Evolutionary conservation across 2,113 vertebrate species (phyloP).

Genomic region (Gymnogyps californianus): DNA sequence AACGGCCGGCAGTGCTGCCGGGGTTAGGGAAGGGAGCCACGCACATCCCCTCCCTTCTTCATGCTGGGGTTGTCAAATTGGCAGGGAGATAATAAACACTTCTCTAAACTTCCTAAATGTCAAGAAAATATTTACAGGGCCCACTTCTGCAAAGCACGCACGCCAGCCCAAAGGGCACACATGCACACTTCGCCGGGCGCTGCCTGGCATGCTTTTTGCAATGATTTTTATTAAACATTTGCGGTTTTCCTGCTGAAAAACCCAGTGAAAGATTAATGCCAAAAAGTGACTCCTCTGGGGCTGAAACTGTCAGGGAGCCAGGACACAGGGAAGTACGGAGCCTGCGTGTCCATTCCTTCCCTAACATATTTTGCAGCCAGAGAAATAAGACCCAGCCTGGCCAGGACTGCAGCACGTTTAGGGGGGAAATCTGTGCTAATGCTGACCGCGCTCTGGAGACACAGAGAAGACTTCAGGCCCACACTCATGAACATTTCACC

Average conservation of each 20-base stretch:
- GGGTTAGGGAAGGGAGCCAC: background rate
- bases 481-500: background rate
- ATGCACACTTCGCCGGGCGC: background rate
- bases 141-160: background rate
- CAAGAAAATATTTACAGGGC: slow-evolving; percentile 38
- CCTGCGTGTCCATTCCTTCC: background rate
- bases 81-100: background rate
- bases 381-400: background rate
- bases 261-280: slow-evolving; percentile 7
- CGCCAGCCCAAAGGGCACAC: background rate
- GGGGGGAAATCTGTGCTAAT: background rate
- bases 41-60: background rate
- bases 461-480: background rate
- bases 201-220: background rate
- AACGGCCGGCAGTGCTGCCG: accelerated
- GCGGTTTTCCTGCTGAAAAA: slow-evolving; percentile 51
- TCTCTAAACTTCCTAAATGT: slow-evolving; percentile 26
- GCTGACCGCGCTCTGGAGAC: background rate
- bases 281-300: slow-evolving; percentile 32
- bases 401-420: background rate
- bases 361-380: background rate
- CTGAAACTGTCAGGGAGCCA: slow-evolving; percentile 41
- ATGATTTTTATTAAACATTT: background rate
- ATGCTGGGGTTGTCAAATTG: background rate
- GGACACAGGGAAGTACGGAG: background rate